These are phyloP conservation scores for Atta cephalotes DNA, from an alignment of 1,140 invertebrate genomes.

Conservation along the genomic window DNA sequence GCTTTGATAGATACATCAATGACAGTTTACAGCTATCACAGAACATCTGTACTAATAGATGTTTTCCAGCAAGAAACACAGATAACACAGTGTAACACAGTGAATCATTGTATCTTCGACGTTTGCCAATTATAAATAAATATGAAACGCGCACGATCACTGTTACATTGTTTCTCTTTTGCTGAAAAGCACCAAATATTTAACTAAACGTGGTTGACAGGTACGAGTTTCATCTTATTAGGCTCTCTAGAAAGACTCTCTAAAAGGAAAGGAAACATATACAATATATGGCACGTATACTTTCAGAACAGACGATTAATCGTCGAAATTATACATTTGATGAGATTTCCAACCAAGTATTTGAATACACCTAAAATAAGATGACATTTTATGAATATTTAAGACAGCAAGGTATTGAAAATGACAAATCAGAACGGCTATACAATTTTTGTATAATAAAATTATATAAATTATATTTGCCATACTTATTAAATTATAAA, in stretches of 20 bases:
- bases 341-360: constrained; percentile 78
- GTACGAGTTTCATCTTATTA: constrained; percentile 43
- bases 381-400: neutral
- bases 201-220: constrained; percentile 44
- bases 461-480: neutral
- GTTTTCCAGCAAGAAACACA: no score
- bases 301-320: constrained; percentile 71
- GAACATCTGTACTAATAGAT: constrained; percentile 21
- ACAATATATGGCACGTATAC: constrained; percentile 27
- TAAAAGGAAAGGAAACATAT: constrained; percentile 36
- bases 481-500: constrained; percentile 25
- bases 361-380: constrained; percentile 75
- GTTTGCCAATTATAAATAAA: no score
- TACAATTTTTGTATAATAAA: constrained; percentile 21
- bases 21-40: constrained; percentile 31
- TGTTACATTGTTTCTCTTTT: no score
- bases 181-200: neutral
- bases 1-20: constrained; percentile 16
- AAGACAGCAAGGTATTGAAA: neutral
- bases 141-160: no score
- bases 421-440: neutral
- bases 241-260: constrained; percentile 52
- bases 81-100: no score
- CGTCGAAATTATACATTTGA: constrained; percentile 81
- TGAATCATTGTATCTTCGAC: no score